Conservation (phyloP, 2,888 invertebrate genomes). For the Ganaspis brasiliensis region DNA sequence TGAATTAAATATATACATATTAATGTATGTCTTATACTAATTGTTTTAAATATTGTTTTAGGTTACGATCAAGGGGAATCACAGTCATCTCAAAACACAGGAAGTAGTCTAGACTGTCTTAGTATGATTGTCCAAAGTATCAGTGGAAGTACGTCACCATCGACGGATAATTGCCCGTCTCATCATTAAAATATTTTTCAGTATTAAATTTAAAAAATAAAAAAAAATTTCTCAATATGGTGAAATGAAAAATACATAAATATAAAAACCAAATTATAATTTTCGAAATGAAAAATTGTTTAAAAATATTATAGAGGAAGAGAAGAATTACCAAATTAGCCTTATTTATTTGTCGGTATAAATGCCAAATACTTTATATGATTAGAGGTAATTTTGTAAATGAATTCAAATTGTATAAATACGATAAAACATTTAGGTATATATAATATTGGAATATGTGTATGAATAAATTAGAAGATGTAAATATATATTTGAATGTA, state of each 20-base stretch:
- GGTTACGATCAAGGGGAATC: conserved; percentile 73
- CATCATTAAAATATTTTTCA: conserved; percentile 65
- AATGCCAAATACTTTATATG: too few species aligned
- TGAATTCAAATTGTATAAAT: too few species aligned
- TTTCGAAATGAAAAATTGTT: not conserved
- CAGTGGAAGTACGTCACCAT: conserved; percentile 79
- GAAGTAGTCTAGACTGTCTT: conserved; percentile 86
- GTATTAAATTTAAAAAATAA: conserved; percentile 48
- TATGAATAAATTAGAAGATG: too few species aligned
- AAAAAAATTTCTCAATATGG: not conserved
- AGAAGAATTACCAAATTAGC: not conserved
- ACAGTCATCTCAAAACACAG: conserved; percentile 76
- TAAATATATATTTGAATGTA: too few species aligned
- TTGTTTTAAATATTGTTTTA: conserved; percentile 64
- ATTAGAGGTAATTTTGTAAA: too few species aligned
- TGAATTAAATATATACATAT: too few species aligned
- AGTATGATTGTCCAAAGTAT: conserved; percentile 88
- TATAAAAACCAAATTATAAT: not conserved
- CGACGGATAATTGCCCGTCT: conserved; percentile 69
- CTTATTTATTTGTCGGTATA: not conserved
- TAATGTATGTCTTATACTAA: too few species aligned
- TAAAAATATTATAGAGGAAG: not conserved
- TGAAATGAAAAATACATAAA: not conserved
- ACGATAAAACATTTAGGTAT: too few species aligned
- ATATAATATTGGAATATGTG: too few species aligned